These are phyloP conservation scores for Cranoglanis bouderius DNA, from an alignment of 2,113 vertebrate species.

Conservation along the genomic window DNA sequence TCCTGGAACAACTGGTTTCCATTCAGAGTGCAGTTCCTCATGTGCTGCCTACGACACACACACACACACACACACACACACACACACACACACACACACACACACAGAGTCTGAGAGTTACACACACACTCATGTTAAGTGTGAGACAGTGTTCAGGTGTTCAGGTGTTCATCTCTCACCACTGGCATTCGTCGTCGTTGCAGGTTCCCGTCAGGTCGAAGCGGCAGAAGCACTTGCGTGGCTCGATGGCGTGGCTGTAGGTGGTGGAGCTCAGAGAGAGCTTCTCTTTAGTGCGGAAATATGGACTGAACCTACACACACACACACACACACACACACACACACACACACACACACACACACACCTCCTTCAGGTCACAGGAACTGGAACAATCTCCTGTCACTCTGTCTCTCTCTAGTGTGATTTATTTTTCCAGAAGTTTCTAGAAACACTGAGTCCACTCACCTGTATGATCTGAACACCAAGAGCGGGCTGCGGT, in stretches of 20 bases:
- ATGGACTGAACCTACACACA: conserved; percentile 88
- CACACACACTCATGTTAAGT: background rate
- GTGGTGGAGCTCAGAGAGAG: conserved; percentile 88
- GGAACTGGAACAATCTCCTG: background rate
- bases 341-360: background rate
- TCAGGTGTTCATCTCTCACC: conserved; percentile 67
- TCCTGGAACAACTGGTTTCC: conserved; percentile 92
- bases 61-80: conserved; percentile 31
- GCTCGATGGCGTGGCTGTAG: conserved; percentile 86
- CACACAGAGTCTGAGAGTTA: conserved; percentile 38
- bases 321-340: conserved; percentile 4
- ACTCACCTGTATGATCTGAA: conserved; percentile 93
- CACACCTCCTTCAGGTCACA: too few relatives aligned
- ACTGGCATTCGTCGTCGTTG: conserved; percentile 91
- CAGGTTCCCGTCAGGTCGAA: conserved; percentile 95
- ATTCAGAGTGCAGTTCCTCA: conserved; percentile 86
- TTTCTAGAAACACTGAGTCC: background rate
- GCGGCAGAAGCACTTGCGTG: conserved; percentile 88
- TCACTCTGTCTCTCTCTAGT: background rate
- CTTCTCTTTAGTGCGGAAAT: conserved; percentile 96
- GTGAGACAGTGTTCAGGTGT: background rate
- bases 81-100: conserved; percentile 49
- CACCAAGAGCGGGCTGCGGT: conserved; percentile 89
- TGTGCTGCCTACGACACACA: conserved; percentile 87
- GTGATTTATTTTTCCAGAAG: background rate